Evolutionary conservation across 1,140 invertebrate species (phyloP).

Genomic region (Aphelenchoides avenae): DNA sequence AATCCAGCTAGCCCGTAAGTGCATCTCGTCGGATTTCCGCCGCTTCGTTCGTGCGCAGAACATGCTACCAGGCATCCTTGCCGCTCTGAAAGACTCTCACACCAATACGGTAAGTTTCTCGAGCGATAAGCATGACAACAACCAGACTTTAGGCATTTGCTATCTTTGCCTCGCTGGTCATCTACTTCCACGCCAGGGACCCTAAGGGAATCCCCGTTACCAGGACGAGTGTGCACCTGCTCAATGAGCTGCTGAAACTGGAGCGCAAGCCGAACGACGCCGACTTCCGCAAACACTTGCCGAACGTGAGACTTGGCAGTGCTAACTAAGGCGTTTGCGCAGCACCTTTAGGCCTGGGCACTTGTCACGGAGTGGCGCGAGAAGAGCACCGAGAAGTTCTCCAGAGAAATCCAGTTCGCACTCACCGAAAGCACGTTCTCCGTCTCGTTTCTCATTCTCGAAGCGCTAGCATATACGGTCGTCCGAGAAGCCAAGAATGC

Average conservation of each 20-base stretch:
- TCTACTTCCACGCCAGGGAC: conserved; percentile 11
- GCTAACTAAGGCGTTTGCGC: too few species aligned
- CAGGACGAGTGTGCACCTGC: conserved; percentile 6
- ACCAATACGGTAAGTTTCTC: conserved; percentile 5
- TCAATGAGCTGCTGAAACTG: background rate
- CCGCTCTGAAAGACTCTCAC: conserved; percentile 19
- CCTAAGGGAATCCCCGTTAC: conserved; percentile 4
- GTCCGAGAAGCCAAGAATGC: conserved; percentile 18
- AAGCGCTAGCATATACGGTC: conserved; percentile 39
- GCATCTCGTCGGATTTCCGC: conserved; percentile 34
- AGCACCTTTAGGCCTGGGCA: conserved; percentile 27
- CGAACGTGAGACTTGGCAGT: too few species aligned
- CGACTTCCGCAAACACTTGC: conserved; percentile 7
- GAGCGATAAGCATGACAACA: conserved; percentile 3
- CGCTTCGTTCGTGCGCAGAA: conserved; percentile 33
- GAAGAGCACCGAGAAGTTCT: conserved; percentile 4
- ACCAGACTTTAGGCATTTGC: conserved; percentile 1
- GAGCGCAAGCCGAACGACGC: conserved; percentile 19
- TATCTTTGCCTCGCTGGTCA: background rate
- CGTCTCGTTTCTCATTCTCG: conserved; percentile 22
- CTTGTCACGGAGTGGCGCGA: conserved; percentile 35
- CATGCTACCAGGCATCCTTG: conserved; percentile 23
- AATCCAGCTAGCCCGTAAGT: conserved; percentile 36
- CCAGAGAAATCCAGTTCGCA: conserved; percentile 26
- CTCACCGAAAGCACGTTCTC: conserved; percentile 25